phyloP scores from a whole-genome alignment of 2,113 vertebrate genomes.

The Chaenogobius annularis region DNA sequence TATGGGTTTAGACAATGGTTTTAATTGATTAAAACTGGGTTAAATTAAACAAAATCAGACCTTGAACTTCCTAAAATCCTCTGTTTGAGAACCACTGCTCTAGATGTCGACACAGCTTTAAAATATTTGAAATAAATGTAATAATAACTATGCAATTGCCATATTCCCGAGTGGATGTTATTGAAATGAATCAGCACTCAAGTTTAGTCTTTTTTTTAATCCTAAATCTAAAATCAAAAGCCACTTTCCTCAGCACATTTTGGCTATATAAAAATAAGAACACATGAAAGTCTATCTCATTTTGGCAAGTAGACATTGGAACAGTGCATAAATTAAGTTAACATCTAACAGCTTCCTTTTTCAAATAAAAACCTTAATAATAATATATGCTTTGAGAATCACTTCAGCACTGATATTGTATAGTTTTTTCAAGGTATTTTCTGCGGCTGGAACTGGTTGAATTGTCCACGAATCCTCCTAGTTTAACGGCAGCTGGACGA shows the following conservation, averaged over 20 bases:
- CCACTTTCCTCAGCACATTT: conserved; percentile 64
- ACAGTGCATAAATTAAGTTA: conserved; percentile 77
- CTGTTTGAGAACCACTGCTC: conserved; percentile 5
- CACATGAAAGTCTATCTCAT: conserved; percentile 80
- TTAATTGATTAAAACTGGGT: too few species aligned
- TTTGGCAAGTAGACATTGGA: conserved; percentile 82
- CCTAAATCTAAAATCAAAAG: conserved; percentile 50
- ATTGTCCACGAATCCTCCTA: conserved; percentile 59
- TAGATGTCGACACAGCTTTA: conserved; percentile 30
- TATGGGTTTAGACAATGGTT: too few species aligned
- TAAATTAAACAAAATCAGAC: not conserved
- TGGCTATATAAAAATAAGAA: conserved; percentile 81
- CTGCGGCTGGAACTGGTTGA: conserved; percentile 61
- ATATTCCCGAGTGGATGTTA: conserved; percentile 43
- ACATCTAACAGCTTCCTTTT: conserved; percentile 65
- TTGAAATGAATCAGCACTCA: conserved; percentile 60
- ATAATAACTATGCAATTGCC: conserved; percentile 46
- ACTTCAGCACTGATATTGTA: conserved; percentile 64
- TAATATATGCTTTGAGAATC: conserved; percentile 66
- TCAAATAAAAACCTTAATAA: conserved; percentile 59
- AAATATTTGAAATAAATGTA: conserved; percentile 41
- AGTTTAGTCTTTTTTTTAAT: conserved; percentile 39
- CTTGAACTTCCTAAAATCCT: not conserved
- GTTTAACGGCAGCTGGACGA: conserved; percentile 38
- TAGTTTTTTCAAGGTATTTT: conserved; percentile 52